A percentile compares a stretch with the other conserved stretches of the same genome.
phyloP scores from a whole-genome alignment of 1,140 invertebrate species.

The Drosophila punjabiensis region DNA sequence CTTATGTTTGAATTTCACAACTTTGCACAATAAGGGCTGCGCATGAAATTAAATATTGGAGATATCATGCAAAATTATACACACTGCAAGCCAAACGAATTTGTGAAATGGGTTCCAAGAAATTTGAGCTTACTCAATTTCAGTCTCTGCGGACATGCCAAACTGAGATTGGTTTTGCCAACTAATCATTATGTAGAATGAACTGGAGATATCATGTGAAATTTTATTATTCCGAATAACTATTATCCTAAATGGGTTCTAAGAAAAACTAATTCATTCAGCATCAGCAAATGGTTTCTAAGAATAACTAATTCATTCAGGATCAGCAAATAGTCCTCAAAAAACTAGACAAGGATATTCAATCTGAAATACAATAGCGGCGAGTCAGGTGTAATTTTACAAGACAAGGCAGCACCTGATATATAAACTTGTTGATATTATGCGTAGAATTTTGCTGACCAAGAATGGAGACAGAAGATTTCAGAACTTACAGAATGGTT shows the following conservation, averaged over 20 bases:
- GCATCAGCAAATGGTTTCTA: background rate
- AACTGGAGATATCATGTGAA: background rate
- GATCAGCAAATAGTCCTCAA: background rate
- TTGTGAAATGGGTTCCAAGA: background rate
- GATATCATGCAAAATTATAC: background rate
- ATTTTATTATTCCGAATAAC: background rate
- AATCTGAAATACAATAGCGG: background rate
- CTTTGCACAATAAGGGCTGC: conserved; percentile 1
- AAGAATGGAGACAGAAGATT: background rate
- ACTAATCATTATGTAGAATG: background rate
- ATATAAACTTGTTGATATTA: background rate
- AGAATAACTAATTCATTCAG: background rate
- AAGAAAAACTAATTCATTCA: background rate
- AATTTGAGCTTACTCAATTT: background rate
- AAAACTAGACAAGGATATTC: background rate
- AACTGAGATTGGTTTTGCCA: background rate
- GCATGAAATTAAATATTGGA: background rate
- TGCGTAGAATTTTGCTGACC: background rate
- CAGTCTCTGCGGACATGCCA: background rate
- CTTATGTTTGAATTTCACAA: conserved; percentile 7
- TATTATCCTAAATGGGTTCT: background rate
- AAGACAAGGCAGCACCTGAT: background rate
- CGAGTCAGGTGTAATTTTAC: conserved; percentile 1
- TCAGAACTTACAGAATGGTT: conserved; percentile 1
- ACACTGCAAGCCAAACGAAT: background rate